Conservation (phyloP, 2,888 invertebrate genomes). For the Periphyllus acericola region DNA sequence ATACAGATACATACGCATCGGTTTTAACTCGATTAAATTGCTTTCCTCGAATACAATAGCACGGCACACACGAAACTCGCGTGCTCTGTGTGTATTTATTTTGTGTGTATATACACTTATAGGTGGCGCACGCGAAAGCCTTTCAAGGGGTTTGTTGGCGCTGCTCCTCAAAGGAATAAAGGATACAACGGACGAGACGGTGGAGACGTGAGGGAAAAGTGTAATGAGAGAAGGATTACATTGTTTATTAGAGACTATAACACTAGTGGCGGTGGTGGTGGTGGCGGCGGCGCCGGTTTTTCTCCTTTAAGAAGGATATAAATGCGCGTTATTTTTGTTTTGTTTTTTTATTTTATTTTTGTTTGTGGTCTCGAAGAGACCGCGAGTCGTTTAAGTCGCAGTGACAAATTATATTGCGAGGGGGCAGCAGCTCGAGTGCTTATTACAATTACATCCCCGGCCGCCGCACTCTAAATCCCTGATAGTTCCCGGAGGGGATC, state of each 20-base stretch:
- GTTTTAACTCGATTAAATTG: slow-evolving; percentile 53
- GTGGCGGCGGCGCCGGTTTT: not conserved
- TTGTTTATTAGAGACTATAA: slow-evolving; percentile 40
- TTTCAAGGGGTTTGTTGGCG: slow-evolving; percentile 12
- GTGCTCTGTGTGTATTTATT: too few species aligned
- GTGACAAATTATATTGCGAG: slow-evolving; percentile 56
- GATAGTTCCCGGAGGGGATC: slow-evolving; percentile 50
- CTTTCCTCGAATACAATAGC: slow-evolving; percentile 13
- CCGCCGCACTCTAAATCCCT: slow-evolving; percentile 50
- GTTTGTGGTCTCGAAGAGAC: slow-evolving; percentile 34
- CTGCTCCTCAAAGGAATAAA: not conserved
- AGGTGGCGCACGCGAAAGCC: slow-evolving; percentile 6
- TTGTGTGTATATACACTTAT: too few species aligned
- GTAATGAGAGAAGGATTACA: slow-evolving; percentile 40
- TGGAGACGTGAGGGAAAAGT: not conserved
- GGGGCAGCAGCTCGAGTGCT: slow-evolving; percentile 50
- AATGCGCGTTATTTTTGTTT: slow-evolving; percentile 13
- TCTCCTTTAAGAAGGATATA: not conserved
- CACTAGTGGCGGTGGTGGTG: not conserved
- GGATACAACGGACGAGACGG: not conserved
- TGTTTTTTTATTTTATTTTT: not conserved
- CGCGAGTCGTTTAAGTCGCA: slow-evolving; percentile 53
- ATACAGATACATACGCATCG: not conserved
- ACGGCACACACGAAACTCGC: too few species aligned
- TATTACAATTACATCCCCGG: slow-evolving; percentile 59